These are phyloP conservation scores for Piscicola geometra DNA, from an alignment of 2,888 invertebrate genomes.

Conservation along the genomic window DNA sequence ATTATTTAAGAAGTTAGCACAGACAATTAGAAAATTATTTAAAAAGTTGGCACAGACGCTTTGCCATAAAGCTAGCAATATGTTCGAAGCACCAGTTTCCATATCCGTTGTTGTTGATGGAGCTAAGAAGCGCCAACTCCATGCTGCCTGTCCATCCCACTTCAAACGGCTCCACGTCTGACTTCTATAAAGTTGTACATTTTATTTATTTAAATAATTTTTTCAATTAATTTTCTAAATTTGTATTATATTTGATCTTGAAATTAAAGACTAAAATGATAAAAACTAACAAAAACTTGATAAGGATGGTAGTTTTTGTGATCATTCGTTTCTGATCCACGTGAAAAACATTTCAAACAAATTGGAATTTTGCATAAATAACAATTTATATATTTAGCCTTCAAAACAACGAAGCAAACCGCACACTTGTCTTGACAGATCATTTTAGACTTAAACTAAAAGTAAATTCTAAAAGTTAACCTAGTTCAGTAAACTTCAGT, in stretches of 20 bases:
- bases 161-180: neutral
- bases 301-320: constrained; percentile 10
- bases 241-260: too few relatives aligned
- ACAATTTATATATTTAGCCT: neutral
- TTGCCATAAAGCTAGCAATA: too few relatives aligned
- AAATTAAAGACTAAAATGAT: neutral
- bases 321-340: neutral
- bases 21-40: neutral
- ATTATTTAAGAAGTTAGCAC: too few relatives aligned
- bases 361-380: constrained; percentile 3
- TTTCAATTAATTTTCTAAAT: neutral
- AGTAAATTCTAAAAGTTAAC: too few relatives aligned
- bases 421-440: neutral
- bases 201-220: too few relatives aligned
- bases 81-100: neutral
- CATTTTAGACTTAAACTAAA: neutral
- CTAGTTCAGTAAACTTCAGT: too few relatives aligned
- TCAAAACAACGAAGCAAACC: neutral
- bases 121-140: neutral
- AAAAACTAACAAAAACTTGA: neutral
- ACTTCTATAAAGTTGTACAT: neutral
- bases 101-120: neutral
- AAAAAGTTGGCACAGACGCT: too few relatives aligned
- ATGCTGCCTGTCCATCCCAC: neutral
- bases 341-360: neutral